Evolutionary conservation across 2,888 invertebrate genomes (phyloP), one percentile per base, ranked within the genome.

Genomic region (Eristalis arbustorum): DNA sequence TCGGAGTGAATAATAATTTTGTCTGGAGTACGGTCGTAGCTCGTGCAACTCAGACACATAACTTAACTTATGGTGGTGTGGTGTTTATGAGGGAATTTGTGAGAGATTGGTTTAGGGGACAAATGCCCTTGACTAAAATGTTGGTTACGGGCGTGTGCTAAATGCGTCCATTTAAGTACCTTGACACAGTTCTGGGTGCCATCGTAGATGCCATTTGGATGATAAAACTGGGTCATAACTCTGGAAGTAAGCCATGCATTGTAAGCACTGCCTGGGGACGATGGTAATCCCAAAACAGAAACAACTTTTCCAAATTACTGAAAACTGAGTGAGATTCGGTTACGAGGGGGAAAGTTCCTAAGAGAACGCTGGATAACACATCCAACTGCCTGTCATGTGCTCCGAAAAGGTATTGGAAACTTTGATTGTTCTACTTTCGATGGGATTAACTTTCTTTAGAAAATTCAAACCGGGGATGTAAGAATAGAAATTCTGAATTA

Each of bases 1-100:
- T 72, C 31, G 59, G 67, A 67, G 72, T 79, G 73, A 73, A 79
- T 56, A 79, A 79, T 73, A 79, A 79, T 67, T 79, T n/a, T 61
- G 73, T 79, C 73, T 79, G 67, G 40, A 34, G 40, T 68, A 37
- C 25, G 56, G 40, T 25, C 23, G 57, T 63, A 40, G 63, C 57
- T 71, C n/a, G 62, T 40, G 56, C 40, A 64, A 31, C 31, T 62
- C 42, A 62, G 23, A 69, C 22, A 40, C 63, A 69, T 64, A 71
- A 40, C 57, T 71, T 77, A 71, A 63, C 63, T 42, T 71, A 63
- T 37, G 37, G 49, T 11, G 37, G 25, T 25, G 23, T 62, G 37
- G 62, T 56, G 14, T 28, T 62, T 62, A 37, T 40, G 13, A 49
- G 23, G 31, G 25, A 69, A 14, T 69, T 59, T n/a, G 37, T 25